A percentile compares a stretch with the other conserved stretches of the same genome.
Conservation (phyloP, 2,113 vertebrate species). For the Anguilla rostrata region DNA sequence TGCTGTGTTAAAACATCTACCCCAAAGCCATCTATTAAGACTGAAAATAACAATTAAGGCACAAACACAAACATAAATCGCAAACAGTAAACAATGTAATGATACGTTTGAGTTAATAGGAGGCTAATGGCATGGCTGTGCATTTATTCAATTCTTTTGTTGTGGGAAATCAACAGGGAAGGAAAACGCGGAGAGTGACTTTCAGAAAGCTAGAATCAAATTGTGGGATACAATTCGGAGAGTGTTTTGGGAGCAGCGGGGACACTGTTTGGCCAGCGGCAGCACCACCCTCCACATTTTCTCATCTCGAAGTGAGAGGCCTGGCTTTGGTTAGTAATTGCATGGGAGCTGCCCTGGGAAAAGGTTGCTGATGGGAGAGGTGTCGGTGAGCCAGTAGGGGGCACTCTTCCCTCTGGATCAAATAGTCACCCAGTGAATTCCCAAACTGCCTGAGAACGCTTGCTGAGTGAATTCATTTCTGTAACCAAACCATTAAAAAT, state of each 20-base stretch:
- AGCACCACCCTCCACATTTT: not conserved
- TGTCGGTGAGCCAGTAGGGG: not conserved
- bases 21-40: not conserved
- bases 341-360: not conserved
- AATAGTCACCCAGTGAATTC: not conserved
- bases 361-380: not conserved
- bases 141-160: not conserved
- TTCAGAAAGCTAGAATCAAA: not conserved
- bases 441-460: no score
- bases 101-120: not conserved
- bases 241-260: not conserved
- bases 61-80: not conserved
- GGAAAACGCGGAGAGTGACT: not conserved
- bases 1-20: not conserved
- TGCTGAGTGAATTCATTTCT: no score
- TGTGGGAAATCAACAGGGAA: not conserved
- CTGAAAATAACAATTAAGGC: not conserved
- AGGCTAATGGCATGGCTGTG: not conserved
- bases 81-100: not conserved
- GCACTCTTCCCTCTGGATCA: not conserved
- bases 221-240: not conserved
- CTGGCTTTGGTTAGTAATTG: not conserved
- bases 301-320: not conserved
- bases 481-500: no score
- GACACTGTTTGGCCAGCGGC: not conserved